A percentile compares a stretch with the other conserved stretches of the same genome.
phyloP scores from a whole-genome alignment of 37 sponge, comb jelly and placozoan genomes.

The Chondrilla cf. caribensis region DNA sequence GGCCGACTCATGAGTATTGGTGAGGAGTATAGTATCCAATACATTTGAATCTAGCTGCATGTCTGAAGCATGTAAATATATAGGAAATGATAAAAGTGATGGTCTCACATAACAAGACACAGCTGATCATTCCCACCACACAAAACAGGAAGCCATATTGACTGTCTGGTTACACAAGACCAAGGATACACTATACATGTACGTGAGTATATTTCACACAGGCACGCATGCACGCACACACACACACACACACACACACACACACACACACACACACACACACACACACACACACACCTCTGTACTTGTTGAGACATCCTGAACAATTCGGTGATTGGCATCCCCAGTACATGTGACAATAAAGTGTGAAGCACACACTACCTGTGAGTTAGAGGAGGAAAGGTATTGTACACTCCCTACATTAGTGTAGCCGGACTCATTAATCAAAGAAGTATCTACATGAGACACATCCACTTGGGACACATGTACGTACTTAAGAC shows the following conservation, averaged over 20 bases:
- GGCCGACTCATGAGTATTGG: constrained; percentile 64
- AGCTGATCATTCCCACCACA: too few species aligned
- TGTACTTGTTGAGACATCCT: constrained; percentile 78
- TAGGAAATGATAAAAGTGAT: not conserved
- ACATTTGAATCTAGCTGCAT: constrained; percentile 29
- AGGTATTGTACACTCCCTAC: too few species aligned
- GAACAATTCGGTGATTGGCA: constrained; percentile 53
- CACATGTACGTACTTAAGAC: too few species aligned
- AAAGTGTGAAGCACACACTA: constrained; percentile 52
- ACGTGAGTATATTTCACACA: too few species aligned
- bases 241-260: not conserved
- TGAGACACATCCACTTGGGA: too few species aligned
- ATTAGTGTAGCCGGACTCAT: too few species aligned
- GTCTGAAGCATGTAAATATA: constrained; percentile 31
- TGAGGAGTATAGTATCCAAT: constrained; percentile 42
- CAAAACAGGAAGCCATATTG: too few species aligned
- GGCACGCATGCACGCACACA: not conserved
- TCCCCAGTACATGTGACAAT: constrained; percentile 92
- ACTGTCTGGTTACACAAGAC: too few species aligned
- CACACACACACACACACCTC: constrained; percentile 40
- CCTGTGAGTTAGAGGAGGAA: constrained; percentile 30
- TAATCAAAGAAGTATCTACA: too few species aligned
- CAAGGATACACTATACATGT: too few species aligned
- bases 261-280: constrained; percentile 18
- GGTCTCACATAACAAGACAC: not conserved